Conservation (phyloP, 92 coral and sea anemone species). For the Zoanthus gigantus region DNA sequence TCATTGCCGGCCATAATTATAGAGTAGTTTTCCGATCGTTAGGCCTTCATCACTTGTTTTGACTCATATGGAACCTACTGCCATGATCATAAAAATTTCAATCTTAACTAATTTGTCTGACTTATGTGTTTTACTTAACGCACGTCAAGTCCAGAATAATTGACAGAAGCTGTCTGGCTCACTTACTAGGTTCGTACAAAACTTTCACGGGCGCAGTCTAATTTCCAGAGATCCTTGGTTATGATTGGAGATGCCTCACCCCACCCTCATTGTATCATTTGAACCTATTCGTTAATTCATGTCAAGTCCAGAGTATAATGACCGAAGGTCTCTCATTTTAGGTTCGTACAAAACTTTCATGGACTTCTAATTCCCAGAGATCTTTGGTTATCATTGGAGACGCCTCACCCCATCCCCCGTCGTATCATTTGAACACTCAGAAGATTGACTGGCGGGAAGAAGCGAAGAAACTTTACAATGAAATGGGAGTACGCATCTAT, state of each 20-base stretch:
- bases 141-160: too few relatives aligned
- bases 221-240: constrained; percentile 89
- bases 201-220: constrained; percentile 83
- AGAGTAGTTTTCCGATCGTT: too few relatives aligned
- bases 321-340: background rate
- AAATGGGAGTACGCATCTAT: constrained; percentile 89
- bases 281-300: constrained; percentile 34
- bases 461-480: constrained; percentile 91
- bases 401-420: constrained; percentile 95
- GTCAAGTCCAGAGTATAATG: too few relatives aligned
- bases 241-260: constrained; percentile 96
- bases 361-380: constrained; percentile 95
- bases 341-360: constrained; percentile 87
- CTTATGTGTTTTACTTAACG: too few relatives aligned
- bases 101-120: too few relatives aligned
- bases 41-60: too few relatives aligned
- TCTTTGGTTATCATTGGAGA: constrained; percentile 95
- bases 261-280: constrained; percentile 87
- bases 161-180: too few relatives aligned
- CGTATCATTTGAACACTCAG: constrained; percentile 79
- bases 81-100: too few relatives aligned
- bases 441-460: constrained; percentile 96
- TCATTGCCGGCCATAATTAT: too few relatives aligned
- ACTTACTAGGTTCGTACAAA: constrained; percentile 72
- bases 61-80: too few relatives aligned